Base-by-base conservation (phyloP, 2,888 invertebrate species). In the Tortrix viridana region DNA sequence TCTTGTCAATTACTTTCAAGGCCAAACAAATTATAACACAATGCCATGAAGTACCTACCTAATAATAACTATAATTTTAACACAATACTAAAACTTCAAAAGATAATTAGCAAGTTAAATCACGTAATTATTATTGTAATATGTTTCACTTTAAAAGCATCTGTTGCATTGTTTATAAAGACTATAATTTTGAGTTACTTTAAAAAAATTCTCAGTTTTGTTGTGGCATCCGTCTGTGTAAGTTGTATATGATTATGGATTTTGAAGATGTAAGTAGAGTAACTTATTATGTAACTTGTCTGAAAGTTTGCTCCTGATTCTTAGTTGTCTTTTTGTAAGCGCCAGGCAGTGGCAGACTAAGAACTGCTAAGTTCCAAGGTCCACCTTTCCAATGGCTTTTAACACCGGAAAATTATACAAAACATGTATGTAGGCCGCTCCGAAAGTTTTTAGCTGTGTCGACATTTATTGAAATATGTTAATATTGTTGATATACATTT, bases 211-310 rank as follows among this genome's bases (percentile, higher is more conserved):
- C 5, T 52, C n/a, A 57, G 62, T 62, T 6, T n/a, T 14, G 2
- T 41, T 47, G 7, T 19, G 4, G 56, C n/a, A 18, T 38, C 0
- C 0, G n/a, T 38, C 12, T 12, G 50, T 46, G 38, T 5, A 18
- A 23, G 37, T 50, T 38, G n/a, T 41, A 46, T 22, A 16, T 18
- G 3, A 18, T 48, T 14, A 62, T 62, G 62, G 57, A 62, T 22
- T 46, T 20, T 57, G 62, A 62, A 12, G 57, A 57, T 62, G 62
- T 62, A 44, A 16, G 61, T 62, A 19, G 18, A 9, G 5, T 41
- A 9, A 16, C 3, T 9, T 26, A 32, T 32, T 32, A 32, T 12
- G 32, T 2, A 1, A 12, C 3, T 32, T 12, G 26, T 32, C 12
- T 3, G 3, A 12, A 12, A 32, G 32, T 1, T 32, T 32, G 32